Evolutionary conservation across 2,888 invertebrate species (phyloP), one percentile per base, ranked within the genome.

Genomic region (Hirtodrosophila alboralis): DNA sequence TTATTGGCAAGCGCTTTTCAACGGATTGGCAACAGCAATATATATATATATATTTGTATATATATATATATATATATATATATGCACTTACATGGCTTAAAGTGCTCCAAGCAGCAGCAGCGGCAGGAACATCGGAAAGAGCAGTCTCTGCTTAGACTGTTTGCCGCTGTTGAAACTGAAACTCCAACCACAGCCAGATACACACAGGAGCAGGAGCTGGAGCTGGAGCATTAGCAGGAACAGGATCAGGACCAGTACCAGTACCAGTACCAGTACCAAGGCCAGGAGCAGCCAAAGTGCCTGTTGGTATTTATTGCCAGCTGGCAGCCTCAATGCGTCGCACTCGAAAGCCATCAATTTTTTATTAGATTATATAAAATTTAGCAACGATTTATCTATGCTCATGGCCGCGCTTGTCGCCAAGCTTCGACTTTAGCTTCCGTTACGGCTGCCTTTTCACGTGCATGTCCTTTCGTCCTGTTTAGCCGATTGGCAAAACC

Each of bases 351-450:
- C 84, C 80, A 87, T 81, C 72, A 83, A 81, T 81, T 83, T 87
- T 85, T 83, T 85, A 87, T 87, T 87, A 79, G 87, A 83, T 83
- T 83, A 87, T 83, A 83, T 85, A 83, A 87, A 87, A 83, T 85
- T 87, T 85, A 83, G 69, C 84, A 83, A 75, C 79, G 67, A 81
- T 85, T 87, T 86, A 79, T 79, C 84, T 68, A 81, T 74, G 78
- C 75, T 78, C 66, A 57, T 49, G 69, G 69, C 60, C 49, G 49
- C 60, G 49, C 40, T 40, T 60, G 61, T 61, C 58, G 52, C 52
- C 57, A 37, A 21, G 33, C 23, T n/a, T 4, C 48, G 5, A 23
- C 31, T 33, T 30, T 21, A 16, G 16, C 26, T 48, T 34, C 21
- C 7, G 8, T 27, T 41, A 23, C 47, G 12, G 36, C 28, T 13